These are phyloP conservation scores for Anneissia japonica DNA, from an alignment of 35 echinoderm and acorn worm species.

Conservation along the genomic window DNA sequence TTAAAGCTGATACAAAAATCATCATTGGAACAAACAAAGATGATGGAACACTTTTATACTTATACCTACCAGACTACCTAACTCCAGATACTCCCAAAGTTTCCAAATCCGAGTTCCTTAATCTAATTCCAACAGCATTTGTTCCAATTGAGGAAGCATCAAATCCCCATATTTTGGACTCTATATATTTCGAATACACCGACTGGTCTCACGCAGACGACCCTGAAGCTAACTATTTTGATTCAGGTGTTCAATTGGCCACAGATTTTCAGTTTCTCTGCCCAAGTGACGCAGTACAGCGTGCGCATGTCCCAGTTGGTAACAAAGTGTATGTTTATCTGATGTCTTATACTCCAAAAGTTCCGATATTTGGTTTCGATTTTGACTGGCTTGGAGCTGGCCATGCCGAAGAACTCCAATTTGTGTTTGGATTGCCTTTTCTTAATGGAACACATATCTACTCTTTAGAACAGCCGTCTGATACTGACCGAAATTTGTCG, in stretches of 20 bases:
- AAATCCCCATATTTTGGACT: constrained; percentile 42
- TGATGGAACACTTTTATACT: constrained; percentile 30
- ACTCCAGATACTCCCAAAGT: constrained; percentile 9
- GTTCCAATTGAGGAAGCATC: constrained; percentile 10
- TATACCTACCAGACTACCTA: constrained; percentile 6
- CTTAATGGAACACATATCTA: not conserved
- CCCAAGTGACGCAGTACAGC: constrained; percentile 42
- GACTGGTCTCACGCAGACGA: constrained; percentile 67
- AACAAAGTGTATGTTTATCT: constrained; percentile 45
- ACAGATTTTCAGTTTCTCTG: constrained; percentile 62
- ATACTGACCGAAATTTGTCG: constrained; percentile 12
- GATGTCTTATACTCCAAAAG: constrained; percentile 56
- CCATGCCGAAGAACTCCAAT: constrained; percentile 69
- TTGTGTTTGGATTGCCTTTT: constrained; percentile 44
- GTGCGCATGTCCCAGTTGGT: constrained; percentile 24
- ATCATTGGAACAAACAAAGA: constrained; percentile 49
- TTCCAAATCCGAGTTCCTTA: not conserved
- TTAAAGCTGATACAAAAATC: constrained; percentile 32
- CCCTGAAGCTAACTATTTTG: constrained; percentile 39
- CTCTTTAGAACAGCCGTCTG: not conserved
- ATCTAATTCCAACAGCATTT: not conserved
- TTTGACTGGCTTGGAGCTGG: constrained; percentile 35
- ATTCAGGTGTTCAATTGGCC: constrained; percentile 21
- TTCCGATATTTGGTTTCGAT: not conserved
- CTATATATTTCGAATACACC: constrained; percentile 56